Conservation (phyloP, 2,888 invertebrate species). For the Galerucella nymphaeae region DNA sequence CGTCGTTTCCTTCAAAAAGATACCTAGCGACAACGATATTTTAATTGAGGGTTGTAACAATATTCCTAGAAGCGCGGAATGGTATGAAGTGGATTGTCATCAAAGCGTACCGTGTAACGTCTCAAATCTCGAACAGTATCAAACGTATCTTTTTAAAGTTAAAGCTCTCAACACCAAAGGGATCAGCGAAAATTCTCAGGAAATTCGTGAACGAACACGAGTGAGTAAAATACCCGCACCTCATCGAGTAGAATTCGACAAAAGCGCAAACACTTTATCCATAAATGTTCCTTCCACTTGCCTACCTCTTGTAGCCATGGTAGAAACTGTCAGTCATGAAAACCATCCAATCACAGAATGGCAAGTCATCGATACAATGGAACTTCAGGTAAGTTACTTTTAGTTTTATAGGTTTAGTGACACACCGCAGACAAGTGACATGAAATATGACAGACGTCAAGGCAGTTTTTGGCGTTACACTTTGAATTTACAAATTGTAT, state of each 20-base stretch:
- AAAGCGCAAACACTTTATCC: constrained; percentile 78
- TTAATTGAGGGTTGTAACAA: constrained; percentile 72
- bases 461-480: too few relatives aligned
- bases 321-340: constrained; percentile 75
- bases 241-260: constrained; percentile 85
- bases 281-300: constrained; percentile 85
- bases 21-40: constrained; percentile 72
- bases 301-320: constrained; percentile 79
- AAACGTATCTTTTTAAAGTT: constrained; percentile 87
- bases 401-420: too few relatives aligned
- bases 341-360: constrained; percentile 71
- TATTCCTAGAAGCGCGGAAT: constrained; percentile 72
- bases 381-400: constrained; percentile 65
- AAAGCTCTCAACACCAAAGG: constrained; percentile 91
- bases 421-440: too few relatives aligned
- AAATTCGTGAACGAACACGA: constrained; percentile 82
- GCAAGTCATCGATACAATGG: constrained; percentile 80
- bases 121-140: constrained; percentile 86
- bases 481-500: neutral
- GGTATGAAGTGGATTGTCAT: constrained; percentile 88
- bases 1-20: constrained; percentile 83
- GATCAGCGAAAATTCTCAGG: constrained; percentile 87
- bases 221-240: constrained; percentile 87
- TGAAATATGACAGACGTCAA: too few relatives aligned
- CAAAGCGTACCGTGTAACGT: constrained; percentile 90